Evolutionary conservation across 2,113 vertebrate species (phyloP).

Genomic region (Psammodynastes pulverulentus): DNA sequence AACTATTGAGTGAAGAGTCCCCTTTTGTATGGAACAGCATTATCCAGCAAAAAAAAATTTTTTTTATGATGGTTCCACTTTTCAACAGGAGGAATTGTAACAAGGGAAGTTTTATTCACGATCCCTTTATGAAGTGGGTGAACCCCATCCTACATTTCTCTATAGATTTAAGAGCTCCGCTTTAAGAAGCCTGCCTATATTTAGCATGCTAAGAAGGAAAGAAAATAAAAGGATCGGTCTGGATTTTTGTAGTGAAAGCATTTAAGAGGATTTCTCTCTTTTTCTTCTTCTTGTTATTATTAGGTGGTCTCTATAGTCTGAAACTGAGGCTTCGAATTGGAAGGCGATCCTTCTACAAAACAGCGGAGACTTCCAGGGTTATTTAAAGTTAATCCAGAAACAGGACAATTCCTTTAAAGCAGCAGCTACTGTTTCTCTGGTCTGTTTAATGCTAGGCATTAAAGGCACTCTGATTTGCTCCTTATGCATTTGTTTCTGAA

Average conservation of each 20-base stretch:
- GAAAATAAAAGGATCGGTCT: not conserved
- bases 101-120: conserved; percentile 27
- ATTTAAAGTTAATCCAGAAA: not conserved
- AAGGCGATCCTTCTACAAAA: not conserved
- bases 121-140: conserved; percentile 53
- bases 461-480: not conserved
- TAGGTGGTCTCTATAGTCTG: not conserved
- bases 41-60: conserved; percentile 48
- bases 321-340: not conserved
- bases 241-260: conserved; percentile 15
- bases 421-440: not conserved
- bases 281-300: not conserved
- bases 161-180: conserved; percentile 22
- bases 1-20: conserved; percentile 39
- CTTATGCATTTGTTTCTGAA: not conserved
- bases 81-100: conserved; percentile 61
- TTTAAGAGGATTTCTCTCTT: not conserved
- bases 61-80: conserved; percentile 54
- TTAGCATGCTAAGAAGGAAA: conserved; percentile 20
- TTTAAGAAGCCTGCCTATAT: conserved; percentile 41
- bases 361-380: not conserved
- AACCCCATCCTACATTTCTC: conserved; percentile 23
- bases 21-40: conserved; percentile 54
- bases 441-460: not conserved
- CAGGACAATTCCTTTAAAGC: not conserved